phyloP scores from a whole-genome alignment of 2,888 invertebrate species.

The Eulithis testata region DNA sequence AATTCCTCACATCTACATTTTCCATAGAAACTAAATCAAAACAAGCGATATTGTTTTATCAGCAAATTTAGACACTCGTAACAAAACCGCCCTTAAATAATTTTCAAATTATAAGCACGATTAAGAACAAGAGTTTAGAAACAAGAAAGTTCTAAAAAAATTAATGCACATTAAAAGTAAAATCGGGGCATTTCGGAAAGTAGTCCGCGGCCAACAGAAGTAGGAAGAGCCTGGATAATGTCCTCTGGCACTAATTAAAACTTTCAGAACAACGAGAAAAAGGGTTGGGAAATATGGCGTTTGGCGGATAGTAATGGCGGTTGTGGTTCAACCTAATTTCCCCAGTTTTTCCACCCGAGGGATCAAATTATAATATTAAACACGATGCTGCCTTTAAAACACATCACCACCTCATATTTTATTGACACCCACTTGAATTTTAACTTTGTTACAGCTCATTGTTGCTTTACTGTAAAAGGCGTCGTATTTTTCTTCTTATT shows the following conservation, averaged over 20 bases:
- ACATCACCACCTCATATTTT: conserved; percentile 33
- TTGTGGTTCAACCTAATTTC: conserved; percentile 71
- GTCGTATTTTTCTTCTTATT: conserved; percentile 27
- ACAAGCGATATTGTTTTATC: conserved; percentile 1
- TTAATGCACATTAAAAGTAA: conserved; percentile 60
- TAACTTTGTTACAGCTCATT: conserved; percentile 24
- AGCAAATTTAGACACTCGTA: conserved; percentile 13
- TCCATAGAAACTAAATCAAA: not conserved
- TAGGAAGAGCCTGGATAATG: conserved; percentile 75
- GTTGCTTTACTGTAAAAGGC: conserved; percentile 26
- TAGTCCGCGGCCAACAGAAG: conserved; percentile 62
- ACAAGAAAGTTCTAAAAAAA: conserved; percentile 55
- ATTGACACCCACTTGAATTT: conserved; percentile 32
- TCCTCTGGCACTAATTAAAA: conserved; percentile 84
- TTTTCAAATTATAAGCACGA: conserved; percentile 38
- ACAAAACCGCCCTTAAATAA: conserved; percentile 21
- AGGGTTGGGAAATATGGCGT: conserved; percentile 80
- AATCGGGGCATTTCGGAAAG: conserved; percentile 66
- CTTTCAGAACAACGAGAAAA: conserved; percentile 76
- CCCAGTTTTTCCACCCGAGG: conserved; percentile 65
- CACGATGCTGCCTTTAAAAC: conserved; percentile 30
- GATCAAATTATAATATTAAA: conserved; percentile 63
- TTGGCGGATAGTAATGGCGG: conserved; percentile 74
- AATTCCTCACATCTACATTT: too few species aligned
- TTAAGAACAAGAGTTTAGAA: conserved; percentile 44